Percentiles rank a stretch among this genome's conserved stretches.
Conservation (phyloP, 1,140 invertebrate species). For the Drosophila kepulauana region DNA sequence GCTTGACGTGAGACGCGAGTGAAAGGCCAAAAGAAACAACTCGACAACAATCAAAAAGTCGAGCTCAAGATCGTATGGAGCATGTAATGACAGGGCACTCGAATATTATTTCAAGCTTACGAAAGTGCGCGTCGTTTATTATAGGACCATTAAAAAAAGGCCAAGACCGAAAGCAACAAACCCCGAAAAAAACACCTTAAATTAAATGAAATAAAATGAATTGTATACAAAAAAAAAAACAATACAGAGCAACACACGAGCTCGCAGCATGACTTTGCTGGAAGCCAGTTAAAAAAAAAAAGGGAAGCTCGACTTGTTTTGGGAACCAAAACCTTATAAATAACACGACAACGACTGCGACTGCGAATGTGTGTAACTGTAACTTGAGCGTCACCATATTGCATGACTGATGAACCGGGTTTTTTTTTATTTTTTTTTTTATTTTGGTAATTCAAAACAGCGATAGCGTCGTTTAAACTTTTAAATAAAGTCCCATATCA, state of each 20-base stretch:
- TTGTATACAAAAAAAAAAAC: conserved; percentile 43
- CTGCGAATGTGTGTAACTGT: conserved; percentile 52
- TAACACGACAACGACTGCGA: neutral
- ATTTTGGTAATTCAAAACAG: no score
- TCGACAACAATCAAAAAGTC: neutral
- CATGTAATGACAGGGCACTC: conserved; percentile 73
- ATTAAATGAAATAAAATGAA: conserved; percentile 1
- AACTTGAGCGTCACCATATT: conserved; percentile 57
- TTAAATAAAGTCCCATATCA: conserved; percentile 1
- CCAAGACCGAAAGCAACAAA: conserved; percentile 3
- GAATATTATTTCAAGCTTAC: conserved; percentile 56
- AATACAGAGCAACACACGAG: conserved; percentile 55
- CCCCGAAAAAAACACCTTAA: neutral
- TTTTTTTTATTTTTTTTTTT: no score
- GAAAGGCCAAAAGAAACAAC: conserved; percentile 17
- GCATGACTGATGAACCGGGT: conserved; percentile 49
- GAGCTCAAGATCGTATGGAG: conserved; percentile 16
- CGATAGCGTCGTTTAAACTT: conserved; percentile 1
- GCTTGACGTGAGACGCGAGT: conserved; percentile 33
- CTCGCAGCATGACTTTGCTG: conserved; percentile 59
- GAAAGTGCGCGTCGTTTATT: conserved; percentile 63
- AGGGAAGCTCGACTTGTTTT: neutral
- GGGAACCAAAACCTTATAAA: conserved; percentile 12
- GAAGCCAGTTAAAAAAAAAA: neutral
- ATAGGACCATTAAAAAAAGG: conserved; percentile 49